Evolutionary conservation across 2,113 vertebrate species (phyloP), one percentile per base, ranked within the genome.

Genomic region (Marmota flaviventris): DNA sequence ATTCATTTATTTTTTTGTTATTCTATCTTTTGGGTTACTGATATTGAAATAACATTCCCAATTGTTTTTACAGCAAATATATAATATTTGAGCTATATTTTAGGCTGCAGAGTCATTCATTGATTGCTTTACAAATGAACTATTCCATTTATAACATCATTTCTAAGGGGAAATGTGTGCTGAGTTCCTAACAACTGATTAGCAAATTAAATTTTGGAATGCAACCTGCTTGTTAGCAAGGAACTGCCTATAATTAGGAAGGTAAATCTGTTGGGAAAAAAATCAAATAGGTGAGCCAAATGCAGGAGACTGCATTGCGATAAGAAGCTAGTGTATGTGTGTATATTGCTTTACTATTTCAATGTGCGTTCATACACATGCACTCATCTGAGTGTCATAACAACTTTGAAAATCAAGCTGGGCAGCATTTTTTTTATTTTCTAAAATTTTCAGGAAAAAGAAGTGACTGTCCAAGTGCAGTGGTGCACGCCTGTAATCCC

Each of bases 191-290:
- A 98, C 94, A 97, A 97, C 94, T 96, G 96, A 97, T 96, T 88
- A 97, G 90, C 96, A 97, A 97, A 98, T 97, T 98, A 98, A 95
- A 95, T 97, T 97, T 95, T 93, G 92, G 87, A 97, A 97, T 90
- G 96, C 94, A 98, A 91, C 97, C 96, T 96, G 96, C 93, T 97
- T 98, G 96, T 94, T 97, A 98, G 93, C 25, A 82, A 96, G 95
- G 61, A 97, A 77, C 86, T 95, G 83, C 27, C 42, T 97, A 34
- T 96, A 98, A 98, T 97, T 97, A 97, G 75, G 76, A 65, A 98
- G 84, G 92, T 96, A 97, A 98, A 98, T 98, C 97, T 98, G 97
- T 91, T 97, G 72, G 93, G 95, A 39, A 92, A 94, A 94, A 97
- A 97, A 97, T 91, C 92, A 96, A 82, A 97, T 96, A 97, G 96